Evolutionary conservation across 2,888 invertebrate genomes (phyloP).

Genomic region (Oegoconia quadripuncta): DNA sequence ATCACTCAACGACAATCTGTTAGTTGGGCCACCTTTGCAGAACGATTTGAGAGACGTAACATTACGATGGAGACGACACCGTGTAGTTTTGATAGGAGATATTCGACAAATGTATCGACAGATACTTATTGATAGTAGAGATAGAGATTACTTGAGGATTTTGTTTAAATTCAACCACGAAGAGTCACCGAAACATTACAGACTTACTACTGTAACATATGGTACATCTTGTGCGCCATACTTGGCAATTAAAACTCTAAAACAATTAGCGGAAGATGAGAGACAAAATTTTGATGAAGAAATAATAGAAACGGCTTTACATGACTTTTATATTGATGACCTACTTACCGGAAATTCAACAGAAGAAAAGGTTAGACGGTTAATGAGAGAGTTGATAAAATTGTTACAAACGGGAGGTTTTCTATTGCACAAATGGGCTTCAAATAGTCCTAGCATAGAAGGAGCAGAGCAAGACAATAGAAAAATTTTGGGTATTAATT

Average conservation of each 20-base stretch:
- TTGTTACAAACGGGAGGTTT: not conserved
- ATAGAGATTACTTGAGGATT: slow-evolving; percentile 25
- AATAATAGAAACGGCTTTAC: slow-evolving; percentile 1
- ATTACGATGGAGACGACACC: slow-evolving; percentile 23
- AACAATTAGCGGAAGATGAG: slow-evolving; percentile 28
- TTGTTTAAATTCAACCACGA: slow-evolving; percentile 9
- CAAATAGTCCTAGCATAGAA: not conserved
- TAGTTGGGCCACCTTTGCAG: slow-evolving; percentile 24
- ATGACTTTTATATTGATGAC: slow-evolving; percentile 5
- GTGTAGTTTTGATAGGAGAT: slow-evolving; percentile 23
- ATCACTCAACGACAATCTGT: slow-evolving; percentile 24
- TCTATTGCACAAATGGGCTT: not conserved
- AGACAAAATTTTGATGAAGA: slow-evolving; percentile 12
- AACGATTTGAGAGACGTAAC: slow-evolving; percentile 22
- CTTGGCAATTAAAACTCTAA: slow-evolving; percentile 25
- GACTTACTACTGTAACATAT: not conserved
- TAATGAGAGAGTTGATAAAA: not conserved
- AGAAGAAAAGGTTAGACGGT: not conserved
- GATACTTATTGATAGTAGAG: slow-evolving; percentile 17
- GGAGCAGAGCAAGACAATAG: not conserved
- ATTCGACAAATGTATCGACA: slow-evolving; percentile 30
- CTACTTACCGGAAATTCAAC: not conserved
- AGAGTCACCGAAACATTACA: not conserved
- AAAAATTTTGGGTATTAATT: slow-evolving; percentile 5
- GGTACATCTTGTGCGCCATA: slow-evolving; percentile 23